Conservation (phyloP, 2,888 invertebrate species). For the Vanessa cardui region DNA sequence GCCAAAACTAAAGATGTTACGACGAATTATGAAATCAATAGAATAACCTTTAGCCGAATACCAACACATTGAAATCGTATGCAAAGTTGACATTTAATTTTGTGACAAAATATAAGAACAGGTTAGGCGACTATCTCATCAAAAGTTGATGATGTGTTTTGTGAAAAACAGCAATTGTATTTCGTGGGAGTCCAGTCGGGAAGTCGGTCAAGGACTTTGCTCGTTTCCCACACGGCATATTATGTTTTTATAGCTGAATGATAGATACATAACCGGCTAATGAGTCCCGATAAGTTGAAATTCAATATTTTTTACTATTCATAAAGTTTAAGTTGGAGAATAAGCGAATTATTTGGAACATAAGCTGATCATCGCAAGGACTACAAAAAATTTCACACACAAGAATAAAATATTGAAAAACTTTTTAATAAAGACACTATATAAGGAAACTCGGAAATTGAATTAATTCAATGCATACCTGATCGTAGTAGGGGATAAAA, state of each 20-base stretch:
- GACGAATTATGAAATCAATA: constrained; percentile 26
- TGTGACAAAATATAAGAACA: constrained; percentile 40
- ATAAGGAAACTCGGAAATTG: constrained; percentile 1
- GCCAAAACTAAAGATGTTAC: constrained; percentile 7
- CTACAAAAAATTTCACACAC: not conserved
- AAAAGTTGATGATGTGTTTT: constrained; percentile 44
- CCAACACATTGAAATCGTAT: constrained; percentile 36
- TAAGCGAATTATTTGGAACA: not conserved
- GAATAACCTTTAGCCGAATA: constrained; percentile 33
- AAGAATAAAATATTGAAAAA: not conserved
- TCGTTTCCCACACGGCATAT: constrained; percentile 58
- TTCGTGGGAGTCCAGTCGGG: constrained; percentile 57
- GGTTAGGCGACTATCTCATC: constrained; percentile 32
- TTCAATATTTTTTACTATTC: constrained; percentile 1
- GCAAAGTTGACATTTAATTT: constrained; percentile 47
- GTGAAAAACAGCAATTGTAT: constrained; percentile 57
- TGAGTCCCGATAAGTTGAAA: not conserved
- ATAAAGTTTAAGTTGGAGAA: not conserved
- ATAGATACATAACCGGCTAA: constrained; percentile 16
- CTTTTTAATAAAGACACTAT: not conserved
- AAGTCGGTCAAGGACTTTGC: constrained; percentile 64
- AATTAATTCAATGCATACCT: not conserved
- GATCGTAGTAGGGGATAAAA: too few relatives aligned
- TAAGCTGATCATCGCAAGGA: not conserved
- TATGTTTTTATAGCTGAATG: constrained; percentile 34